A percentile compares a stretch with the other conserved stretches of the same genome.
phyloP scores from a whole-genome alignment of 2,113 vertebrate species.

The Limnothrissa miodon region DNA sequence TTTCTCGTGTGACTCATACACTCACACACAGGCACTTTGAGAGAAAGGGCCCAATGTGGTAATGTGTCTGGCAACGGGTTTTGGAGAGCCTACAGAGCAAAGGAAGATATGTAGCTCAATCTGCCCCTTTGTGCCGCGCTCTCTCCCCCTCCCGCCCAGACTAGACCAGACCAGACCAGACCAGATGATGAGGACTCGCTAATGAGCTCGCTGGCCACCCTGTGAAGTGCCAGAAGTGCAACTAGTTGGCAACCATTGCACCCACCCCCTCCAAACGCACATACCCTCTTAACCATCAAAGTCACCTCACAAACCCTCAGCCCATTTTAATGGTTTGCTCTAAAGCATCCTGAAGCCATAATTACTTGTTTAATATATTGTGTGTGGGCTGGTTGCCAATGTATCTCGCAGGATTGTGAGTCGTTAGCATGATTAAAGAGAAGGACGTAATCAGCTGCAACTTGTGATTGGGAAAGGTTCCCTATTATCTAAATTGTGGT shows the following conservation, averaged over 20 bases:
- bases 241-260: constrained; percentile 39
- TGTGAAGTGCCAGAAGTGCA: constrained; percentile 38
- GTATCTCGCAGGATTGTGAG: constrained; percentile 27
- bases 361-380: constrained; percentile 43
- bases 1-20: too few species aligned
- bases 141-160: constrained; percentile 23
- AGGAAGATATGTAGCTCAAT: neutral
- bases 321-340: constrained; percentile 33
- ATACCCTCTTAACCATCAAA: constrained; percentile 47
- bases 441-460: constrained; percentile 6
- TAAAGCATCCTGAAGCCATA: constrained; percentile 31
- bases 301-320: constrained; percentile 32
- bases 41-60: constrained; percentile 10
- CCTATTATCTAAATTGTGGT: constrained; percentile 32
- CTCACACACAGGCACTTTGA: neutral
- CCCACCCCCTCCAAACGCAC: neutral
- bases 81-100: neutral
- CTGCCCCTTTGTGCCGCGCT: constrained; percentile 24
- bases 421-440: constrained; percentile 36
- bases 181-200: constrained; percentile 37
- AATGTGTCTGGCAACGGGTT: constrained; percentile 6
- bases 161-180: neutral
- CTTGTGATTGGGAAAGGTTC: constrained; percentile 6
- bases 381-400: constrained; percentile 27
- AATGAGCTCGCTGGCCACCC: constrained; percentile 41